Conservation (phyloP, 2,797 vertebrate genomes). For the Xiphorhynchus erythropygius region DNA sequence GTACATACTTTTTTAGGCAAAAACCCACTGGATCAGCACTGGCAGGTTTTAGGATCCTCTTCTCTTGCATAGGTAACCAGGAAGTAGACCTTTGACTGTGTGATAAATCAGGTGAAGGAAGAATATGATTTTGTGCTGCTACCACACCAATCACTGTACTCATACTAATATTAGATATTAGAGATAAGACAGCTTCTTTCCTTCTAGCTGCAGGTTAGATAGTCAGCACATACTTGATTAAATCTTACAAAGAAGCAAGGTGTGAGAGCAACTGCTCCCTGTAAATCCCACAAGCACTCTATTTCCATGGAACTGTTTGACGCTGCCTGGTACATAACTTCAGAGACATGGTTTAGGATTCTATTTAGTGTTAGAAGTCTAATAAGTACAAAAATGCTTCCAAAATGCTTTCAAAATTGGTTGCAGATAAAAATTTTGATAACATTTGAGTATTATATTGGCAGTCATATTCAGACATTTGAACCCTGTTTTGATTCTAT, state of each 20-base stretch:
- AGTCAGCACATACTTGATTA: neutral
- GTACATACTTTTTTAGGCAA: neutral
- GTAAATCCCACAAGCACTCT: neutral
- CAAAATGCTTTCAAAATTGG: neutral
- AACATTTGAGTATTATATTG: neutral
- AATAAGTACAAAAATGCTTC: neutral
- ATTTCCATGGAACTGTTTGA: neutral
- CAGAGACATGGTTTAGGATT: neutral
- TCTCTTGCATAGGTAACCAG: neutral
- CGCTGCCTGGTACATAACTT: neutral
- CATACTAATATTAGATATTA: neutral
- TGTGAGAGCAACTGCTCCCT: neutral
- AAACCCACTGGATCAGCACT: neutral
- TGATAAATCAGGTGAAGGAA: neutral
- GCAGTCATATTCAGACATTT: neutral
- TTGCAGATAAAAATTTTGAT: neutral
- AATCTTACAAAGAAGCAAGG: neutral
- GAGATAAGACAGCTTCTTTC: neutral
- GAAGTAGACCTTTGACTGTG: neutral
- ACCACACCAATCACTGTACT: neutral
- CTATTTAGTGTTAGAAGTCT: neutral
- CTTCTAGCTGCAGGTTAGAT: neutral
- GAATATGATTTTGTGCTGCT: neutral
- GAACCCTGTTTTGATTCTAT: neutral
- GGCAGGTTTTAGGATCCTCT: neutral